Conservation (phyloP, 2,797 vertebrate genomes). For the Pogoniulus pusillus region DNA sequence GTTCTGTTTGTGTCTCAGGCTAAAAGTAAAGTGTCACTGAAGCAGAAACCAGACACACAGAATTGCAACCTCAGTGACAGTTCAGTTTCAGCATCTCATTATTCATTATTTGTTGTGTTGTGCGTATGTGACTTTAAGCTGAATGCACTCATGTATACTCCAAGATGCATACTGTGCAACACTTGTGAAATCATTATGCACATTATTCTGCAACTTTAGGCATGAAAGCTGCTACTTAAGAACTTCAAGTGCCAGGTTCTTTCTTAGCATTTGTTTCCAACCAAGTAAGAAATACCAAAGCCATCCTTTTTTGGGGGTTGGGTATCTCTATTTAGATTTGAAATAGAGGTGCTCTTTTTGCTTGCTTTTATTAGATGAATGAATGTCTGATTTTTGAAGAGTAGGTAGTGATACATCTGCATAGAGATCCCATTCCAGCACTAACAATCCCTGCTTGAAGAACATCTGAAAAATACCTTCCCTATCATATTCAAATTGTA, state of each 20-base stretch:
- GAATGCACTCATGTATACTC: slow-evolving; percentile 67
- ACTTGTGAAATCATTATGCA: slow-evolving; percentile 64
- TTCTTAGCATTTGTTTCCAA: slow-evolving; percentile 16
- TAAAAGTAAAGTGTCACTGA: slow-evolving; percentile 80
- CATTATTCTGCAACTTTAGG: slow-evolving; percentile 59
- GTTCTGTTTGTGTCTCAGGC: slow-evolving; percentile 80
- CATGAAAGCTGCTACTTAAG: slow-evolving; percentile 47
- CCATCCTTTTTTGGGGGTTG: not conserved
- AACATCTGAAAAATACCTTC: not conserved
- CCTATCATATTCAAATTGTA: slow-evolving; percentile 10
- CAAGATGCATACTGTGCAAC: slow-evolving; percentile 68
- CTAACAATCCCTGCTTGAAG: not conserved
- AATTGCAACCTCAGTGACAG: slow-evolving; percentile 79
- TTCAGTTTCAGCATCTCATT: slow-evolving; percentile 78
- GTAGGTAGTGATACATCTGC: not conserved
- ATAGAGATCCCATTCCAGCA: not conserved
- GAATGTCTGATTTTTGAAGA: not conserved
- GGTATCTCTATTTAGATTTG: not conserved
- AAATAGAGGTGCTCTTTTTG: not conserved
- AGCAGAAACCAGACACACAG: slow-evolving; percentile 79
- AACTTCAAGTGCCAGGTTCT: slow-evolving; percentile 33
- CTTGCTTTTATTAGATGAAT: not conserved
- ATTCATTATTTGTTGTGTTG: slow-evolving; percentile 82
- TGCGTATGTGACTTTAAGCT: slow-evolving; percentile 79
- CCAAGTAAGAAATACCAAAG: slow-evolving; percentile 2